Base-by-base conservation (phyloP, 2,888 invertebrate species). In the Catocala nupta region DNA sequence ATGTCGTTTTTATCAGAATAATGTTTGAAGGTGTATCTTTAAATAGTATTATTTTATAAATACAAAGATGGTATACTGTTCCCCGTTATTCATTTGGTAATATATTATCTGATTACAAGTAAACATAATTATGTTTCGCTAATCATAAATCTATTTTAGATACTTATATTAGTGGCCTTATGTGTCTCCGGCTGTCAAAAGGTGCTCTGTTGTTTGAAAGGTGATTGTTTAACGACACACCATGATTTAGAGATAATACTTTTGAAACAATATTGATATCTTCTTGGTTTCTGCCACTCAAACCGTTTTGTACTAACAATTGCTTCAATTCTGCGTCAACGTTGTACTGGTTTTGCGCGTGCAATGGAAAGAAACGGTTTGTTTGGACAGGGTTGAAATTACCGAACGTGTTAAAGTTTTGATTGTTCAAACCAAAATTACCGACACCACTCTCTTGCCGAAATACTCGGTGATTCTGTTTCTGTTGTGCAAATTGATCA, bases 181-280 rank as follows among this genome's bases (percentile, higher is more conserved):
- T 83, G 60, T 90, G 88, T 73, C 91, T 87, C 73, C 93, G 84
- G 59, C 88, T 92, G 59, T 94, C 94, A 73, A 93, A 94, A 43
- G 88, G 85, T 68, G 92, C 78, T 73, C 91, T 88, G 65, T 92
- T 90, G 67, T 93, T 92, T 12, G 89, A 90, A 25, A 94, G 82
- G 59, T 88, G 86, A 61, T 89, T 90, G 68, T 91, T 90, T 0
- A 95, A 80, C 7, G 95, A 82, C n/a, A 96, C 93, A 53, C 96
- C 96, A 80, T 97, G 97, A 87, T 97, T 97, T 59, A 97, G 90
- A 8, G 97, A 97, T 78, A 97, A 90, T 65, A 97, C 96, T 91
- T 97, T 97, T 51, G 97, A 96, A 43, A 97, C 97, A 79, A 97
- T 96, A 84, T 96, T 97, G 55, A 97, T 91, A 88, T 97, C 97